Conservation (phyloP, 2,113 vertebrate genomes). For the Romanogobio albipinnatus region DNA sequence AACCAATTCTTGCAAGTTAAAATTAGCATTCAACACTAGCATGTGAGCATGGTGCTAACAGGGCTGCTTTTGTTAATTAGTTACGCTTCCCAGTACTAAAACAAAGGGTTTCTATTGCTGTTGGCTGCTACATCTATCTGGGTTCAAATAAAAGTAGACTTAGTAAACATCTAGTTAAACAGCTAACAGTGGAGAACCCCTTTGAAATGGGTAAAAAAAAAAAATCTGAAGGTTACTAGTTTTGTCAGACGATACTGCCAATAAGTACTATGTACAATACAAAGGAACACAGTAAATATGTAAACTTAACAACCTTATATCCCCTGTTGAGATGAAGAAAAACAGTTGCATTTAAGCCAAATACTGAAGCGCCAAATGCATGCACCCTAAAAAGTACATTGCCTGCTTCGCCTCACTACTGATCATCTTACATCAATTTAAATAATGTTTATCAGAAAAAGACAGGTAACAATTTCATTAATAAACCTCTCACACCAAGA, state of each 20-base stretch:
- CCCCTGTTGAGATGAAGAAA: background rate
- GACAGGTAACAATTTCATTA: background rate
- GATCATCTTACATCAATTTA: background rate
- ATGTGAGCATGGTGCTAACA: conserved; percentile 67
- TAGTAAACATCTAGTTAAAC: conserved; percentile 29
- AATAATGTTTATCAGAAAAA: background rate
- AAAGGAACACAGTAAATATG: background rate
- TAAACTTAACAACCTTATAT: background rate
- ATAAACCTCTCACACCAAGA: background rate
- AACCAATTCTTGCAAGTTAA: conserved; percentile 57
- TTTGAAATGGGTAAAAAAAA: background rate
- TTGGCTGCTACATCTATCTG: conserved; percentile 65
- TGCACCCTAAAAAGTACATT: background rate
- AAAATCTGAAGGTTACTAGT: background rate
- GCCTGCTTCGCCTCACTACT: background rate
- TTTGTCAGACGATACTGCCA: background rate
- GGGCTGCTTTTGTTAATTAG: conserved; percentile 78
- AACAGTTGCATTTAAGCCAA: background rate
- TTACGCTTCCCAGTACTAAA: conserved; percentile 72
- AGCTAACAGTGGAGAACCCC: background rate
- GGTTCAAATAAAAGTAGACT: conserved; percentile 52
- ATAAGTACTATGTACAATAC: background rate
- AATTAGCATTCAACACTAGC: conserved; percentile 74
- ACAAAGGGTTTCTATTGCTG: conserved; percentile 69
- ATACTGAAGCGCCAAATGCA: background rate